These are phyloP conservation scores for Megastigmus dorsalis DNA, from an alignment of 2,888 invertebrate genomes.

Conservation along the genomic window DNA sequence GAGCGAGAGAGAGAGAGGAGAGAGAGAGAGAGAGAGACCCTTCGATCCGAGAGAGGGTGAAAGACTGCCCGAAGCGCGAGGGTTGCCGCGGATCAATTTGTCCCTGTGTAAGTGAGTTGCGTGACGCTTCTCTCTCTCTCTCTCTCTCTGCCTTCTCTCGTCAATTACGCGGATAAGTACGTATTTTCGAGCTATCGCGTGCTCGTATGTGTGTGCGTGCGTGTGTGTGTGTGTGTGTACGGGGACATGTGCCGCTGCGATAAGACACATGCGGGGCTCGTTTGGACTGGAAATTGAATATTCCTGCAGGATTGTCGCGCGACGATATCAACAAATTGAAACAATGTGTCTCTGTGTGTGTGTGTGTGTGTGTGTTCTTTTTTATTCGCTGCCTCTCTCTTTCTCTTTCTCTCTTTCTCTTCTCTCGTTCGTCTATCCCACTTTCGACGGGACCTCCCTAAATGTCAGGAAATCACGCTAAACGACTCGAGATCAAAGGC, in stretches of 20 bases:
- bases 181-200: slow-evolving; percentile 49
- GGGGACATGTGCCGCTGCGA: background rate
- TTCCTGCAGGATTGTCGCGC: background rate
- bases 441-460: slow-evolving; percentile 62
- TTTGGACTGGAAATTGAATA: slow-evolving; percentile 29
- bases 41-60: no score
- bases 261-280: slow-evolving; percentile 10
- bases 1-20: no score
- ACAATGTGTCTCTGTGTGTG: background rate
- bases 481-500: slow-evolving; percentile 73
- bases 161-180: slow-evolving; percentile 71
- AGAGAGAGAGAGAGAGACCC: background rate
- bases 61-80: no score
- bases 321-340: slow-evolving; percentile 13
- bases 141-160: no score
- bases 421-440: slow-evolving; percentile 36
- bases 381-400: background rate
- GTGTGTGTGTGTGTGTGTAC: background rate
- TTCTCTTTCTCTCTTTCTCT: background rate
- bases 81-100: slow-evolving; percentile 31
- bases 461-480: slow-evolving; percentile 73
- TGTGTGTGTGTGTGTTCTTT: background rate
- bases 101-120: slow-evolving; percentile 58
- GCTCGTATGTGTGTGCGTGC: background rate
- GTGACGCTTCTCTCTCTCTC: slow-evolving; percentile 65